Conservation (phyloP, 2,888 invertebrate species). For the Melanostoma scalare region DNA sequence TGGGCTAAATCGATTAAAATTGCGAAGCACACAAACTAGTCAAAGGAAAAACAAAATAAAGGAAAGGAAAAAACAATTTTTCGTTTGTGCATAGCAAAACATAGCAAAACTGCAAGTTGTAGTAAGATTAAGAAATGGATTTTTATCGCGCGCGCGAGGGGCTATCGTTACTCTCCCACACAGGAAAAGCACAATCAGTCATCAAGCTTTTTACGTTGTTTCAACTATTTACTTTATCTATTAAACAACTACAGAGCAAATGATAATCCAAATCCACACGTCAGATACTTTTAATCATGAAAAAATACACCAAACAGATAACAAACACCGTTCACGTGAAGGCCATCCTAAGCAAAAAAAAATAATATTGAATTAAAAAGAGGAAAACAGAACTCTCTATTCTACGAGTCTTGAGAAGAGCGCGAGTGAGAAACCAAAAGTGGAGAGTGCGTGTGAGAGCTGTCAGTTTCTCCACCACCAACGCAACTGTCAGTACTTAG, state of each 20-base stretch:
- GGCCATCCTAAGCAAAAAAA: slow-evolving; percentile 49
- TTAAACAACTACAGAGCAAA: not conserved
- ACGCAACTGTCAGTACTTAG: slow-evolving; percentile 34
- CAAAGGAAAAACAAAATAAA: slow-evolving; percentile 1
- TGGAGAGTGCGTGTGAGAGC: slow-evolving; percentile 51
- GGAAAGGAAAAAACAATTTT: slow-evolving; percentile 19
- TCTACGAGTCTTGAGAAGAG: not conserved
- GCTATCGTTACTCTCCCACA: slow-evolving; percentile 29
- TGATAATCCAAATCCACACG: slow-evolving; percentile 37
- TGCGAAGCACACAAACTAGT: slow-evolving; percentile 17
- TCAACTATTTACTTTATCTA: slow-evolving; percentile 38
- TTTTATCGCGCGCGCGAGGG: slow-evolving; percentile 39
- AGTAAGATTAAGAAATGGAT: slow-evolving; percentile 35
- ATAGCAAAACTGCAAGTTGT: slow-evolving; percentile 10
- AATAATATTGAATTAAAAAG: not conserved
- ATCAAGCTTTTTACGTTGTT: not conserved
- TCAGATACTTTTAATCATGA: slow-evolving; percentile 60
- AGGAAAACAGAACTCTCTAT: not conserved
- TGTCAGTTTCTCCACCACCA: slow-evolving; percentile 42
- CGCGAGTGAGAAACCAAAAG: slow-evolving; percentile 27
- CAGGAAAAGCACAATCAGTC: slow-evolving; percentile 28
- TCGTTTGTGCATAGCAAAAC: slow-evolving; percentile 6
- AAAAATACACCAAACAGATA: slow-evolving; percentile 59
- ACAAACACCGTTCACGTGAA: slow-evolving; percentile 65
- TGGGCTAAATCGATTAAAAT: slow-evolving; percentile 65